phyloP scores from a whole-genome alignment of 1,140 invertebrate genomes.

The Drosophila pseudoananassae region DNA sequence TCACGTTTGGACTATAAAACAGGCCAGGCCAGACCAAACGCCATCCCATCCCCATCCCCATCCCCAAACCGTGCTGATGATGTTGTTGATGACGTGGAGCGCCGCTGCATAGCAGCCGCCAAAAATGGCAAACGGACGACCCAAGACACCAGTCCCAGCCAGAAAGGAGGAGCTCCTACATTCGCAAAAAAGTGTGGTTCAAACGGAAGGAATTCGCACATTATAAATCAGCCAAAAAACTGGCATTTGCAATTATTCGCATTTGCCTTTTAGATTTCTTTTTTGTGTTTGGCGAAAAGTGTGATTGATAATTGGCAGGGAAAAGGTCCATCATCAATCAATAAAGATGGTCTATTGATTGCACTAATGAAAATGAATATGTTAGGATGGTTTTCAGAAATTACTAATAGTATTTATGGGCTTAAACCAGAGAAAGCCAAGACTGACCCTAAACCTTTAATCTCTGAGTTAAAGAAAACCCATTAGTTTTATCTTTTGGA shows the following conservation, averaged over 20 bases:
- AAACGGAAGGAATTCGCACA: constrained; percentile 1
- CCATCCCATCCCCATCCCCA: constrained; percentile 10
- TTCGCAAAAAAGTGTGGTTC: constrained; percentile 8
- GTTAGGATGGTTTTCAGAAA: background rate
- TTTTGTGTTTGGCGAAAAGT: background rate
- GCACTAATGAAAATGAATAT: background rate
- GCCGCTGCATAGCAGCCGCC: constrained; percentile 54
- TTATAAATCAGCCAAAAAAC: background rate
- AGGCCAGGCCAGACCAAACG: constrained; percentile 38
- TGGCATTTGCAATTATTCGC: background rate
- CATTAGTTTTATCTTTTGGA: background rate
- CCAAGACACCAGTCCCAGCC: constrained; percentile 43
- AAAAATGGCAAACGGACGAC: constrained; percentile 59
- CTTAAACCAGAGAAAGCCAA: too few relatives aligned
- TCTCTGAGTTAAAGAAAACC: too few relatives aligned
- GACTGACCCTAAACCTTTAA: too few relatives aligned
- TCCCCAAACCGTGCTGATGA: constrained; percentile 58
- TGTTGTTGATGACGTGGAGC: constrained; percentile 81
- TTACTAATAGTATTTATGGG: background rate
- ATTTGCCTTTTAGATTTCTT: background rate
- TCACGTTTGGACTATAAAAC: constrained; percentile 82
- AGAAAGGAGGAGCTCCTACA: constrained; percentile 24
- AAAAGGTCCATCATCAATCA: background rate
- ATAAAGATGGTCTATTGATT: background rate
- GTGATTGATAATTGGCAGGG: background rate